Conservation (phyloP, 2,888 invertebrate species). For the Amblyjoppa proteus region DNA sequence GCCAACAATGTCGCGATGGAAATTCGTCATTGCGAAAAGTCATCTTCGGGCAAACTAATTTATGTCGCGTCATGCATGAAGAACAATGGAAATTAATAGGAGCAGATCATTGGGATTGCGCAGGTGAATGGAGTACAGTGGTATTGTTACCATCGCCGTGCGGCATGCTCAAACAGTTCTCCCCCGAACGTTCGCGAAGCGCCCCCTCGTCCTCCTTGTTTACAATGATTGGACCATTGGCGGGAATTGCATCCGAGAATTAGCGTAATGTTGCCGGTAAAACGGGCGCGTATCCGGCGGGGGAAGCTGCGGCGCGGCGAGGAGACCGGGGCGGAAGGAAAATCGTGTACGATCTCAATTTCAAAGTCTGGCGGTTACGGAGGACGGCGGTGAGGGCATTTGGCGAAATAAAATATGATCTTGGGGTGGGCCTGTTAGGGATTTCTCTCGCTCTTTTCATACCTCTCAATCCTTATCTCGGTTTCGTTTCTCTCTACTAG, state of each 20-base stretch:
- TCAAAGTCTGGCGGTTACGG: slow-evolving; percentile 57
- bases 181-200: slow-evolving; percentile 26
- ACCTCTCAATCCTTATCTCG: slow-evolving; percentile 66
- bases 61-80: not conserved
- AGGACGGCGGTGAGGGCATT: slow-evolving; percentile 66
- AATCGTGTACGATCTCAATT: slow-evolving; percentile 73
- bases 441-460: slow-evolving; percentile 64
- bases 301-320: slow-evolving; percentile 1
- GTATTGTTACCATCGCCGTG: slow-evolving; percentile 8
- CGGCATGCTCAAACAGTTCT: slow-evolving; percentile 42
- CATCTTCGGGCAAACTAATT: not conserved
- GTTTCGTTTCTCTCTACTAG: slow-evolving; percentile 60
- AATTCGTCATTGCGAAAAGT: not conserved
- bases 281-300: slow-evolving; percentile 53
- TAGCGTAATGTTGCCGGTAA: slow-evolving; percentile 66
- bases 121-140: slow-evolving; percentile 14
- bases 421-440: slow-evolving; percentile 64
- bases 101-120: not conserved
- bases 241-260: slow-evolving; percentile 68
- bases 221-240: slow-evolving; percentile 72
- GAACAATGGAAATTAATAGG: not conserved
- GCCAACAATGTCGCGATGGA: not conserved
- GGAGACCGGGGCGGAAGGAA: slow-evolving; percentile 56
- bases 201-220: slow-evolving; percentile 63
- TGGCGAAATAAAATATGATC: slow-evolving; percentile 73